A percentile compares a stretch with the other conserved stretches of the same genome.
Evolutionary conservation across 2,797 vertebrate species (phyloP).

Genomic region (Rhinophrynus dorsalis): DNA sequence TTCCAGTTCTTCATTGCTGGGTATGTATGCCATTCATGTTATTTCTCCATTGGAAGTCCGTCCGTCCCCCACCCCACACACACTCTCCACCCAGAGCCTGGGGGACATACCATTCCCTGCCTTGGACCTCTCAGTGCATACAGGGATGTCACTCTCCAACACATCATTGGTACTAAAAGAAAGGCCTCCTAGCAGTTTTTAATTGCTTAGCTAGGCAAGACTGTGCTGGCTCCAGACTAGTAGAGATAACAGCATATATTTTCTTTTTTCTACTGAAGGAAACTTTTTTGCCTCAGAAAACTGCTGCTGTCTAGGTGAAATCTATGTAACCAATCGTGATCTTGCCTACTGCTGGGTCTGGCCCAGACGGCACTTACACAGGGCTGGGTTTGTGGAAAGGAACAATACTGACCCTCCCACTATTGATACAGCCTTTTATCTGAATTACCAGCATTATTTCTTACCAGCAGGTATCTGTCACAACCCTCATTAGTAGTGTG

Average conservation of each 20-base stretch:
- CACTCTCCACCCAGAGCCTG: no score
- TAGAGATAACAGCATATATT: not conserved
- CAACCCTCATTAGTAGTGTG: not conserved
- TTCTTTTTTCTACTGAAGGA: not conserved
- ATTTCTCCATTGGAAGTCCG: no score
- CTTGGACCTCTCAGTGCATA: no score
- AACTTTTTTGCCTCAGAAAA: not conserved
- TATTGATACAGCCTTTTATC: constrained; percentile 20
- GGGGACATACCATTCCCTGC: no score
- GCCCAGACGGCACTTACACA: not conserved
- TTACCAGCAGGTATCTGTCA: constrained; percentile 1
- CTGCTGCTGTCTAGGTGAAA: constrained; percentile 20
- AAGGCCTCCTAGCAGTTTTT: not conserved
- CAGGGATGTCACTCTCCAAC: no score
- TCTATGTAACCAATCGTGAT: constrained; percentile 17
- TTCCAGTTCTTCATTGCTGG: no score
- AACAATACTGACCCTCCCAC: constrained; percentile 4
- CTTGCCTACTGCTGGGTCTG: constrained; percentile 10
- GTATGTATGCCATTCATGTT: no score
- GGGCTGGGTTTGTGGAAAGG: constrained; percentile 1
- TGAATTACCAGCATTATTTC: constrained; percentile 1
- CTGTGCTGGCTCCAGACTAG: not conserved
- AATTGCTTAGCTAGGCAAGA: not conserved
- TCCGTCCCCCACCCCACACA: no score
- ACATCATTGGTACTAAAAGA: no score